phyloP scores from a whole-genome alignment of 1,140 invertebrate species.

The Doryteuthis pealeii region DNA sequence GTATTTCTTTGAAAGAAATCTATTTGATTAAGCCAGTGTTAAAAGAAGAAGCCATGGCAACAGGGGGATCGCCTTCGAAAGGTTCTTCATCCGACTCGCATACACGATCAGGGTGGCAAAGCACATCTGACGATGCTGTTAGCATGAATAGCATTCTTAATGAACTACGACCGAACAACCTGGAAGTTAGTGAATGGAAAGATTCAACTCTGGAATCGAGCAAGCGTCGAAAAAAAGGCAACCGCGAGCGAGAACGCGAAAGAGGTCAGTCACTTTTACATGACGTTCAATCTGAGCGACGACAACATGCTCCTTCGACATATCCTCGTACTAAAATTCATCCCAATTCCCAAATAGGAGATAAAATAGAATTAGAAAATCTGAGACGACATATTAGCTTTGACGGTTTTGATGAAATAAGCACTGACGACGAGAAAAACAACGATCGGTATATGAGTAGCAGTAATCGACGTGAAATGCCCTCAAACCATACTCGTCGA shows the following conservation, averaged over 20 bases:
- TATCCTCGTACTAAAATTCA: slow-evolving; percentile 49
- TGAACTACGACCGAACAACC: slow-evolving; percentile 53
- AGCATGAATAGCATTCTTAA: slow-evolving; percentile 46
- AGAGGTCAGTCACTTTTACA: slow-evolving; percentile 50
- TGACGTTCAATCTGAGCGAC: slow-evolving; percentile 49
- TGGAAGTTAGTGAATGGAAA: slow-evolving; percentile 40
- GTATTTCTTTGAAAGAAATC: too few relatives aligned
- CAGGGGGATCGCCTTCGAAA: slow-evolving; percentile 36
- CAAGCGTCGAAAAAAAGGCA: slow-evolving; percentile 48
- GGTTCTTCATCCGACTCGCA: slow-evolving; percentile 33
- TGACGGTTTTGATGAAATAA: slow-evolving; percentile 54
- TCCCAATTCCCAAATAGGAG: slow-evolving; percentile 43
- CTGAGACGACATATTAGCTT: slow-evolving; percentile 51
- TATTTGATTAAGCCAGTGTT: too few relatives aligned
- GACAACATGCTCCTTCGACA: slow-evolving; percentile 47
- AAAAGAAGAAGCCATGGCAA: slow-evolving; percentile 31
- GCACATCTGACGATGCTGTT: slow-evolving; percentile 48
- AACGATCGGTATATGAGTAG: slow-evolving; percentile 43
- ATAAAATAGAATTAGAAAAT: slow-evolving; percentile 52
- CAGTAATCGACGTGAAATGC: slow-evolving; percentile 30
- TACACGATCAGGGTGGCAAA: slow-evolving; percentile 41
- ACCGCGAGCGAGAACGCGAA: slow-evolving; percentile 53
- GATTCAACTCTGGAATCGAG: slow-evolving; percentile 48
- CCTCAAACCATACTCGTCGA: slow-evolving; percentile 33
- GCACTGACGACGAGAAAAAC: slow-evolving; percentile 54